Conservation (phyloP, 2,113 vertebrate species). For the Gymnogyps californianus region DNA sequence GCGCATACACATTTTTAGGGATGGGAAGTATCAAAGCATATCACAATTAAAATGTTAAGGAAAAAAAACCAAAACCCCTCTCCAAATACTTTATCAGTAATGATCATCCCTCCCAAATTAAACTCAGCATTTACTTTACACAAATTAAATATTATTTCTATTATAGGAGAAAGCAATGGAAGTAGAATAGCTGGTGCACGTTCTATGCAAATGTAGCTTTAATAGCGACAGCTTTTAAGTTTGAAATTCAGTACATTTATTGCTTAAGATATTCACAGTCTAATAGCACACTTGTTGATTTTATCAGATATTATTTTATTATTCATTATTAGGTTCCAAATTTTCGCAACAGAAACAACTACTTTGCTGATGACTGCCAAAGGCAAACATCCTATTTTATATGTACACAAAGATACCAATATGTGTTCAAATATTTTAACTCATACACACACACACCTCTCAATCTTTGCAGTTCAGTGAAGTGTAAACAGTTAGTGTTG, state of each 20-base stretch:
- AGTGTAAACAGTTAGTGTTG: slow-evolving; percentile 50
- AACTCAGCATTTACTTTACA: not conserved
- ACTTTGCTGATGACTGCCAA: slow-evolving; percentile 51
- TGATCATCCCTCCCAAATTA: not conserved
- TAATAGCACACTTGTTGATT: not conserved
- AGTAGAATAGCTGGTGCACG: not conserved
- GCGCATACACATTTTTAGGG: not conserved
- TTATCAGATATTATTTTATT: slow-evolving; percentile 17
- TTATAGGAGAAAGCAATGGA: not conserved
- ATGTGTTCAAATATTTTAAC: not conserved
- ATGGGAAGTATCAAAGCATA: not conserved
- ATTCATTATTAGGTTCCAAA: not conserved
- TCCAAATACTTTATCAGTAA: not conserved
- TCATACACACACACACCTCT: not conserved
- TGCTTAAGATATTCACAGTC: not conserved
- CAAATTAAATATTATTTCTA: not conserved
- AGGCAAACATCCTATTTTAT: slow-evolving; percentile 45
- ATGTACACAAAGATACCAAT: slow-evolving; percentile 23
- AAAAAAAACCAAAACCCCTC: not conserved
- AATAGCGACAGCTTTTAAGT: not conserved
- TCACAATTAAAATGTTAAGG: not conserved
- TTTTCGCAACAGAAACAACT: slow-evolving; percentile 42
- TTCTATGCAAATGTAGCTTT: not conserved
- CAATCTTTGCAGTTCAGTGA: slow-evolving; percentile 44
- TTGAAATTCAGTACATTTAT: not conserved